phyloP scores from a whole-genome alignment of 2,113 vertebrate genomes.

The Coracopsis vasa region DNA sequence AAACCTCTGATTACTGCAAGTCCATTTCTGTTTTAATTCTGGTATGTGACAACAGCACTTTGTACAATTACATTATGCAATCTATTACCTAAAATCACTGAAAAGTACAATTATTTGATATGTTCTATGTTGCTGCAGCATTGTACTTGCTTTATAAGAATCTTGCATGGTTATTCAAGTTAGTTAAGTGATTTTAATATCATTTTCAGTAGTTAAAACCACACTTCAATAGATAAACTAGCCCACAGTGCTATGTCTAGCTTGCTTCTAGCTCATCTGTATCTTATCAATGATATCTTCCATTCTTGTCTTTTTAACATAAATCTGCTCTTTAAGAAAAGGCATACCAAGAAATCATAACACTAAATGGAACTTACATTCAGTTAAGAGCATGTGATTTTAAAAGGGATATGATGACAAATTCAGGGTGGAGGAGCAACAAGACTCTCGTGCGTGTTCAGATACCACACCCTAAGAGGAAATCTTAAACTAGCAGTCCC shows the following conservation, averaged over 20 bases:
- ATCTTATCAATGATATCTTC: not conserved
- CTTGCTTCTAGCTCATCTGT: not conserved
- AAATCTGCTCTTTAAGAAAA: not conserved
- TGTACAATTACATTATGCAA: not conserved
- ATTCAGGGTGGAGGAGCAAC: not conserved
- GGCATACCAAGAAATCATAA: not conserved
- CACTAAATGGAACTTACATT: not conserved
- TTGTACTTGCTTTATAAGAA: not conserved
- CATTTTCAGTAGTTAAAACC: not conserved
- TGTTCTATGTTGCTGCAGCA: not conserved
- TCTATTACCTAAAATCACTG: not conserved
- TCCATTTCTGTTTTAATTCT: not conserved
- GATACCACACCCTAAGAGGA: not conserved
- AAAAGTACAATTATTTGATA: not conserved
- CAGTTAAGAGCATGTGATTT: not conserved
- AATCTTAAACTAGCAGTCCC: not conserved
- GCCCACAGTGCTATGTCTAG: not conserved
- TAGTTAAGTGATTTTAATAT: not conserved
- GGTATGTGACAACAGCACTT: not conserved
- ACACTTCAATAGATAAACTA: not conserved
- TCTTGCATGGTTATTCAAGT: not conserved
- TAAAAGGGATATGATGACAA: not conserved
- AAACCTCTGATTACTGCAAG: not conserved
- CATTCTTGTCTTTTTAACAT: not conserved
- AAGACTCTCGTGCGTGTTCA: not conserved